These are phyloP conservation scores for Pseudopodoces humilis DNA, from an alignment of 2,113 vertebrate species.

Conservation along the genomic window DNA sequence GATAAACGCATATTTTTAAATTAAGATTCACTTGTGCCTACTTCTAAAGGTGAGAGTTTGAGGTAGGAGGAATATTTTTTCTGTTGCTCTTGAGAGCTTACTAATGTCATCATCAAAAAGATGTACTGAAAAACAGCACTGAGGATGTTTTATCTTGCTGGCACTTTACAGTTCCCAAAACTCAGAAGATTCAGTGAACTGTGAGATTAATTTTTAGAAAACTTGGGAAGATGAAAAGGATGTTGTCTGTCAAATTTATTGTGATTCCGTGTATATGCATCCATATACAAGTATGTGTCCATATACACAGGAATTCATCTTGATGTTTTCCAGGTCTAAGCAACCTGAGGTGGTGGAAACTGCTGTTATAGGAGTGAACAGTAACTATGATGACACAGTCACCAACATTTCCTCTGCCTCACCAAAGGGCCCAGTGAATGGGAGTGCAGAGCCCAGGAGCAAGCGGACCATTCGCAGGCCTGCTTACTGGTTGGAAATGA, in stretches of 20 bases:
- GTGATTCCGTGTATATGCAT: neutral
- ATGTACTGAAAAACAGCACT: neutral
- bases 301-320: neutral
- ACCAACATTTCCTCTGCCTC: constrained; percentile 71
- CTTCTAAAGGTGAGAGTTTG: neutral
- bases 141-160: neutral
- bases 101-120: neutral
- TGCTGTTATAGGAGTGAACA: neutral
- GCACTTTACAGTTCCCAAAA: neutral
- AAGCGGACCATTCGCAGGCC: constrained; percentile 70
- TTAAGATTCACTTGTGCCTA: neutral
- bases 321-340: constrained; percentile 60
- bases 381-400: constrained; percentile 39
- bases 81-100: neutral
- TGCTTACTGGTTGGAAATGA: constrained; percentile 75
- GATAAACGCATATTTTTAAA: neutral
- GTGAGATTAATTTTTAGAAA: neutral
- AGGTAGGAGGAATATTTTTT: neutral
- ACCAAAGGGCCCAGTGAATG: constrained; percentile 65
- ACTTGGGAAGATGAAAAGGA: neutral
- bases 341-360: constrained; percentile 13
- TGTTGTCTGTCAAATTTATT: neutral
- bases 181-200: neutral
- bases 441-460: constrained; percentile 49
- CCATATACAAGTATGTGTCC: neutral